A percentile compares a stretch with the other conserved stretches of the same genome.
Conservation (phyloP, 2,797 vertebrate genomes). For the Leuciscus waleckii region DNA sequence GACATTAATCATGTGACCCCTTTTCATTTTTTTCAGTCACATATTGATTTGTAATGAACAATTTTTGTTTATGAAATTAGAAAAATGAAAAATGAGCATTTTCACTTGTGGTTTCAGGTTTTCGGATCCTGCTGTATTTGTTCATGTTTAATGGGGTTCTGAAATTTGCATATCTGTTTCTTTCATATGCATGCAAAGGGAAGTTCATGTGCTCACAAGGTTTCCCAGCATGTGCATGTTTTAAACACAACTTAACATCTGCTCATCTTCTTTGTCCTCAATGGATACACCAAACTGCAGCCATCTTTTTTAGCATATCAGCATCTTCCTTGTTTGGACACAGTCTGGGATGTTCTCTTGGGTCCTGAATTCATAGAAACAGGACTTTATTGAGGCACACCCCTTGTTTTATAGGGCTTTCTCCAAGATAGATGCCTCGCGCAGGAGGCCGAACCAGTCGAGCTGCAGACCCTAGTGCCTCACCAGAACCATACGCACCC, state of each 20-base stretch:
- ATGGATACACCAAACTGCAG: neutral
- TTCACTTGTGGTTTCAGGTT: neutral
- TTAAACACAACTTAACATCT: constrained; percentile 10
- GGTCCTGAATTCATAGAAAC: constrained; percentile 35
- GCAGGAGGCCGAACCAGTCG: constrained; percentile 92
- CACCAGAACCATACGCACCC: constrained; percentile 86
- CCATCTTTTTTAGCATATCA: neutral
- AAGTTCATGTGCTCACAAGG: neutral
- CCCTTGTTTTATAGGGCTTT: constrained; percentile 80
- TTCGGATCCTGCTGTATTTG: neutral
- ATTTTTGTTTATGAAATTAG: neutral
- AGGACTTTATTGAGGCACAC: constrained; percentile 66
- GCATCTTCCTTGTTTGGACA: neutral
- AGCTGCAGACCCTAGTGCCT: constrained; percentile 85
- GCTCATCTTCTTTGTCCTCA: neutral
- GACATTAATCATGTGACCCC: no score
- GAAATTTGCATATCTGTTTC: neutral
- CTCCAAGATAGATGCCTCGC: constrained; percentile 79
- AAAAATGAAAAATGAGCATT: neutral
- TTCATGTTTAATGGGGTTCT: neutral
- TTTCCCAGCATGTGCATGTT: constrained; percentile 28
- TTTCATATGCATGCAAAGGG: neutral
- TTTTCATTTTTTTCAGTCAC: no score
- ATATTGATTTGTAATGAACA: neutral
- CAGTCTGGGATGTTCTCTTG: neutral